Evolutionary conservation across 2,888 invertebrate species (phyloP), one percentile per base, ranked within the genome.

Genomic region (Ophion ellenae): DNA sequence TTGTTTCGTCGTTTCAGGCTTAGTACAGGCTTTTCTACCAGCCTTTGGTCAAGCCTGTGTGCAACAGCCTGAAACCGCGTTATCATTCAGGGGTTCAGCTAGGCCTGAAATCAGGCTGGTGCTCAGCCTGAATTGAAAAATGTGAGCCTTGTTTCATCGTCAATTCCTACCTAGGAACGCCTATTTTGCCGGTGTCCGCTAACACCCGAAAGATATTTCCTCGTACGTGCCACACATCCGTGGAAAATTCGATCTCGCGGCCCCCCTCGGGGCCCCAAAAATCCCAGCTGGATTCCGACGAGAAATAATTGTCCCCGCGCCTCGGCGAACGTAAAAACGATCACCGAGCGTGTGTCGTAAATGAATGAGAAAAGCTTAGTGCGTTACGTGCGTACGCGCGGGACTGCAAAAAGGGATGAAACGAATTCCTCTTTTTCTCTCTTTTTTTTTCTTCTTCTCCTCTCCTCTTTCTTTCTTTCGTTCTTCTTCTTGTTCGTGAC

Each of bases 401-500:
- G 61, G 63, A 10, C 63, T 36, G 66, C 71, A 81, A 66, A 66
- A 77, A 67, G 78, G 78, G 75, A 81, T 84, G 86, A 84, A 84
- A 83, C 75, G 71, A 76, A 73, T 79, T 83, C 80, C 70, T 73
- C 66, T 69, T 81, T 67, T 32, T 63, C 59, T 61, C 59, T 61
- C 36, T 20, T 20, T 57, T 53, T 47, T 59, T 61, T 61, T 75
- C 83, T 86, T 67, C 45, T 81, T 59, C 45, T 32, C 28, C 45
- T 45, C 67, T 61, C 45, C 66, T 83, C 85, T 14, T 53, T 53
- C 24, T 63, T 63, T 17, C 10, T 20, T 53, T 53, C 53, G 17
- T 53, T 53, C 47, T 36, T 53, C 10, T 84, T 81, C 83, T 84
- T 83, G 92, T 91, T 90, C 92, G 92, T 93, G 93, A 93, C 92